Evolutionary conservation across 2,888 invertebrate genomes (phyloP), one percentile per base, ranked within the genome.

Genomic region (Neria commutata): DNA sequence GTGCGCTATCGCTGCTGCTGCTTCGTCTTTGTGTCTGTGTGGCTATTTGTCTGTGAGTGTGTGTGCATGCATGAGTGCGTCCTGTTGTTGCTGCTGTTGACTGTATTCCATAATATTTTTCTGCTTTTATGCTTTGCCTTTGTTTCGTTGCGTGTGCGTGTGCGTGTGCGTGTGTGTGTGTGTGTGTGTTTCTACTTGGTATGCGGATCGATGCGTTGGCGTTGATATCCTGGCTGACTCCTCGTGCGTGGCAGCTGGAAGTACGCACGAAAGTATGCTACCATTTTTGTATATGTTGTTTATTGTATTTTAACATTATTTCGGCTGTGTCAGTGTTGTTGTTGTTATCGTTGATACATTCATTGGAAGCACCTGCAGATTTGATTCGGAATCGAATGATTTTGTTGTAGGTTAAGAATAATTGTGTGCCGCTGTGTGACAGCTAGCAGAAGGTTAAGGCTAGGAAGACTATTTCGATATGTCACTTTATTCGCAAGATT

Each of bases 21-120:
- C 29, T 11, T 37, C 37, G 37, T n/a, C 8, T 10, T n/a, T n/a
- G 37, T 37, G 6, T 4, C n/a, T 37, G 37, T 37, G 8, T 14
- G 37, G 37, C 5, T 29, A 29, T 29, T 29, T 8, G 5, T 29
- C 17, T 23, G 14, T 16, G 1, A 26, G 16, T 53, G 3, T 23
- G 3, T 2, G 42, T 21, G 21, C 24, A 4, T 24, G 16, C 10
- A 37, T n/a, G 34, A 34, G 34, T 57, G 54, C 11, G 5, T 29
- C 11, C 11, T 37, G 37, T 37, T 37, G 37, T 37, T 37, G 37
- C 3, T 37, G 37, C n/a, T 14, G 8, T 8, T 11, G 6, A n/a
- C n/a, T n/a, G n/a, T n/a, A n/a, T 46, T 58, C 61, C 40, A 60
- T 60, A 58, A 14, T 47, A 51, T 58, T 56, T 48, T 60, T 58